Evolutionary conservation across 2,113 vertebrate species (phyloP).

Genomic region (Eretmochelys imbricata): DNA sequence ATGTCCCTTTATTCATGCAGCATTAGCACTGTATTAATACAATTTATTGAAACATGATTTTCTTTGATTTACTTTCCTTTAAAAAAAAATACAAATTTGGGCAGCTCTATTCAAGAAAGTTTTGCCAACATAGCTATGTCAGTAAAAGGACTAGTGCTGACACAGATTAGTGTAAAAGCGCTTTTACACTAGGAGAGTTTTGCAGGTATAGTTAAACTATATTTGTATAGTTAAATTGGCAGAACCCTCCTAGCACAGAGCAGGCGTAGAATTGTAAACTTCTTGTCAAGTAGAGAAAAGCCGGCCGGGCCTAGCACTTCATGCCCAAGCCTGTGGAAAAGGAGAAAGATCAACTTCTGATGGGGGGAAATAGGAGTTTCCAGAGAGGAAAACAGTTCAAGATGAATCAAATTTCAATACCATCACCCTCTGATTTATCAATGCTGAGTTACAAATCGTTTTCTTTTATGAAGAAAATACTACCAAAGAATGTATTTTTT

Average conservation of each 20-base stretch:
- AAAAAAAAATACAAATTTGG: background rate
- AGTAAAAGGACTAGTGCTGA: background rate
- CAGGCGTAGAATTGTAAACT: background rate
- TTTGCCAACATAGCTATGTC: background rate
- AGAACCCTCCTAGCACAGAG: background rate
- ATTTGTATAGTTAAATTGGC: background rate
- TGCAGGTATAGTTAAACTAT: background rate
- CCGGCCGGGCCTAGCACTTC: background rate
- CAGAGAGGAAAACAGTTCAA: background rate
- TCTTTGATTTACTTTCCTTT: background rate
- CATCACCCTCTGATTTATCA: background rate
- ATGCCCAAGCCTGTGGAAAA: background rate
- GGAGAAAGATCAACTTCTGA: background rate
- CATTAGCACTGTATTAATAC: background rate
- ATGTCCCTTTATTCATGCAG: background rate
- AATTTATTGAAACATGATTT: background rate
- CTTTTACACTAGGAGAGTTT: background rate
- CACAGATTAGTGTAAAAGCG: background rate
- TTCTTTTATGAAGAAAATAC: background rate
- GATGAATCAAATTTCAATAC: background rate
- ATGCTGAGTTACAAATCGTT: accelerated
- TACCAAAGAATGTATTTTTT: background rate
- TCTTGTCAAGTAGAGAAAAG: background rate
- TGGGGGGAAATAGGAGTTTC: background rate
- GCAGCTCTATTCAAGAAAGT: background rate